Evolutionary conservation across 1,140 invertebrate species (phyloP), one percentile per base, ranked within the genome.

Genomic region (Eubasilissa regina): DNA sequence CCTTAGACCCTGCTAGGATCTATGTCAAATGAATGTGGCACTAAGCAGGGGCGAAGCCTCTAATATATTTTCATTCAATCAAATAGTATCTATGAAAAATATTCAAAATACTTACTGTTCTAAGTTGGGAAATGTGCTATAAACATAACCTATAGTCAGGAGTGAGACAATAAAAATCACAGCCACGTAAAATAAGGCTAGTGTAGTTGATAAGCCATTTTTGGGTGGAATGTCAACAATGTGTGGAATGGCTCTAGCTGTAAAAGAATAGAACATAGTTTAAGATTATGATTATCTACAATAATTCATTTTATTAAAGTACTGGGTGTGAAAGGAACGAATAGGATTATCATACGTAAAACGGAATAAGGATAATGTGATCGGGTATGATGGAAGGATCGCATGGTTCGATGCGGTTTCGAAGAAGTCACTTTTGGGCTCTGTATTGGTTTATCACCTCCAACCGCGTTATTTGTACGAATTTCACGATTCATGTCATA

Each of bases 71-170:
- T 3, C 25, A 35, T 1, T 3, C 25, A 3, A 6, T 35, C 25
- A 35, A 35, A 35, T n/a, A n/a, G n/a, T n/a, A n/a, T 35, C 11
- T 60, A 60, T 19, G 19, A 12, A 55, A 64, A n/a, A 77, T 74
- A 43, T 7, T 19, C 25, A 53, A 56, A 68, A 56, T 77, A 92
- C 94, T 94, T 92, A 97, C 95, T 93, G 91, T 87, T 95, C 91
- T 77, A 97, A 89, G 85, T 95, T 89, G 79, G 96, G 95, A 88
- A 97, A 97, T 87, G 92, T 94, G 81, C 88, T 92, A 84, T 95
- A 95, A 25, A 95, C 89, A 85, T 93, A 91, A 83, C 88, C 89
- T 76, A 96, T 86, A 58, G 91, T 89, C 53, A 90, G 84, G 60
- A 94, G 82, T 51, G 94, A 94, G 45, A 87, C 83, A 45, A 91